These are phyloP conservation scores for Habroteleia sp. DNA, from an alignment of 2,888 invertebrate genomes.

Conservation along the genomic window DNA sequence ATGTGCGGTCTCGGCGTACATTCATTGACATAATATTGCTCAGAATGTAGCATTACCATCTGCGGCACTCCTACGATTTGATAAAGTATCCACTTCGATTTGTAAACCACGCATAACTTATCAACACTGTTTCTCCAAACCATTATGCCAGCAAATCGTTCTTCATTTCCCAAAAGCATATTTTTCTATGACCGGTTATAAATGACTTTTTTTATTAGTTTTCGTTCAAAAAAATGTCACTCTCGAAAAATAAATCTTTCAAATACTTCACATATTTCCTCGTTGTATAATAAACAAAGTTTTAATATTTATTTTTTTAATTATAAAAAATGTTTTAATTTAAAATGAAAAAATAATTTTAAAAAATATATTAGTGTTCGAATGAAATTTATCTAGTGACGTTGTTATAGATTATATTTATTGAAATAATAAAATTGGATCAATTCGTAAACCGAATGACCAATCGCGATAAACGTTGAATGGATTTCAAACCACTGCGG, in stretches of 20 bases:
- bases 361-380: too few species aligned
- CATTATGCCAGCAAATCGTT: neutral
- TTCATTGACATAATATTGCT: conserved; percentile 46
- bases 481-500: conserved; percentile 16
- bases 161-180: conserved; percentile 5
- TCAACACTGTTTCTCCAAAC: conserved; percentile 11
- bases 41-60: conserved; percentile 30
- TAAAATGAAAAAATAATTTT: too few species aligned
- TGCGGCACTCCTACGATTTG: conserved; percentile 26
- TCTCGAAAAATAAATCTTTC: neutral
- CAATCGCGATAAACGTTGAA: conserved; percentile 17
- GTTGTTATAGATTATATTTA: neutral
- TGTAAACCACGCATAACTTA: conserved; percentile 13
- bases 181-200: neutral
- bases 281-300: too few species aligned
- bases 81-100: conserved; percentile 21
- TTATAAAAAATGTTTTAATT: too few species aligned
- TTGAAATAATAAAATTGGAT: conserved; percentile 21
- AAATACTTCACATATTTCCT: too few species aligned
- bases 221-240: neutral
- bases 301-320: too few species aligned
- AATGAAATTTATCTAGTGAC: too few species aligned
- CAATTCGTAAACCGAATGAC: conserved; percentile 14
- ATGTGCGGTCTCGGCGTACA: conserved; percentile 34
- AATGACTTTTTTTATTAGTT: neutral